Conservation (phyloP, 2,888 invertebrate species). For the Eustalomyia histrio region DNA sequence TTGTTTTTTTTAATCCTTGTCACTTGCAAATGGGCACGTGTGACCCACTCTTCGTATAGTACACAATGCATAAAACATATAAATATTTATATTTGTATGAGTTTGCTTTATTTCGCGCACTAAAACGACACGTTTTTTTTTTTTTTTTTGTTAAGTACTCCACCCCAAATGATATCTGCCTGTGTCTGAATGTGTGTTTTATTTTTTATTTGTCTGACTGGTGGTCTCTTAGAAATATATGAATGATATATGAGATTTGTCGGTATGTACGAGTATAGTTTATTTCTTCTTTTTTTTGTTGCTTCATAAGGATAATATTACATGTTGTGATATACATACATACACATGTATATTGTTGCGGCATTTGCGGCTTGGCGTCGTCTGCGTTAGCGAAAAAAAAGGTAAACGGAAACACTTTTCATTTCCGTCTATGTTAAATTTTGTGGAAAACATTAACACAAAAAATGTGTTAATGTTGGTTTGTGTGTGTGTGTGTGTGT, state of each 20-base stretch:
- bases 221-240: constrained; percentile 19
- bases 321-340: no score
- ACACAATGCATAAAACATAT: constrained; percentile 32
- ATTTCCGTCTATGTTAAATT: constrained; percentile 52
- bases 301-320: constrained; percentile 40
- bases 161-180: constrained; percentile 6
- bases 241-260: constrained; percentile 36
- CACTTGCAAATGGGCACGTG: constrained; percentile 58
- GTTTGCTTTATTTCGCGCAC: constrained; percentile 18
- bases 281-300: constrained; percentile 11
- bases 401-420: constrained; percentile 51
- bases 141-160: not conserved
- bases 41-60: constrained; percentile 55
- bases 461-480: not conserved
- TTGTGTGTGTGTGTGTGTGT: not conserved
- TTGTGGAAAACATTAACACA: constrained; percentile 26
- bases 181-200: constrained; percentile 2
- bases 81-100: constrained; percentile 15
- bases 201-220: constrained; percentile 32
- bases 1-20: constrained; percentile 54
- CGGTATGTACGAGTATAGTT: constrained; percentile 25
- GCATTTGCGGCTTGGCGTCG: constrained; percentile 33
- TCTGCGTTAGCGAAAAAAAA: constrained; percentile 18
- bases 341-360: constrained; percentile 38
- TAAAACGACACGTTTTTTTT: constrained; percentile 20